Evolutionary conservation across 2,888 invertebrate species (phyloP).

Genomic region (Clepsis dumicolana): DNA sequence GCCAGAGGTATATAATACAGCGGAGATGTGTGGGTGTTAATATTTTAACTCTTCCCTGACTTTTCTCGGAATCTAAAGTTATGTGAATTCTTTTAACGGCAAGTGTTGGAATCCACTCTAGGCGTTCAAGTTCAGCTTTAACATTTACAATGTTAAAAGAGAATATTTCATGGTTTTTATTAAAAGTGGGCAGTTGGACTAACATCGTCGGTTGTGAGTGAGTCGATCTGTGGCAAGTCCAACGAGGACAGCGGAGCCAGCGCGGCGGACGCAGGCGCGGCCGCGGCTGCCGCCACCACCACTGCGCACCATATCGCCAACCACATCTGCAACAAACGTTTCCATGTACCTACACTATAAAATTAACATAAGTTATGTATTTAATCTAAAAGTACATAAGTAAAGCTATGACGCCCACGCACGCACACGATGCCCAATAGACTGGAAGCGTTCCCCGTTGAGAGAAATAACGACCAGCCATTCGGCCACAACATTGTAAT

Average conservation of each 20-base stretch:
- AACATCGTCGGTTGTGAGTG: constrained; percentile 74
- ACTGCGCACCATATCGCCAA: constrained; percentile 78
- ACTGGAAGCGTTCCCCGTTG: not conserved
- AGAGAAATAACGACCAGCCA: not conserved
- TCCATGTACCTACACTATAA: too few relatives aligned
- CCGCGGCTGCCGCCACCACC: constrained; percentile 69
- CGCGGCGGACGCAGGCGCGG: constrained; percentile 68
- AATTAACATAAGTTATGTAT: too few relatives aligned
- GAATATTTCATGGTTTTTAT: too few relatives aligned
- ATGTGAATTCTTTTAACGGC: not conserved
- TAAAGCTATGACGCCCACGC: not conserved
- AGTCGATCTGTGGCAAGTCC: constrained; percentile 76
- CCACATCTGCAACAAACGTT: constrained; percentile 78
- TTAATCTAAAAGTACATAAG: too few relatives aligned
- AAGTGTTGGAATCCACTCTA: not conserved
- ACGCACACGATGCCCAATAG: too few relatives aligned
- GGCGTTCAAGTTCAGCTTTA: too few relatives aligned
- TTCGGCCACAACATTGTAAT: not conserved
- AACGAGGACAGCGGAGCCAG: constrained; percentile 57
- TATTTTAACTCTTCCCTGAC: constrained; percentile 1
- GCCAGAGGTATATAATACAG: not conserved
- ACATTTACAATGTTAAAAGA: not conserved
- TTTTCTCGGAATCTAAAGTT: not conserved
- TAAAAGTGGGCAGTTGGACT: constrained; percentile 49
- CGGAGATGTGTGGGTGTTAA: not conserved